Conservation (phyloP, 2,888 invertebrate genomes). For the Azorinus chamasolen region DNA sequence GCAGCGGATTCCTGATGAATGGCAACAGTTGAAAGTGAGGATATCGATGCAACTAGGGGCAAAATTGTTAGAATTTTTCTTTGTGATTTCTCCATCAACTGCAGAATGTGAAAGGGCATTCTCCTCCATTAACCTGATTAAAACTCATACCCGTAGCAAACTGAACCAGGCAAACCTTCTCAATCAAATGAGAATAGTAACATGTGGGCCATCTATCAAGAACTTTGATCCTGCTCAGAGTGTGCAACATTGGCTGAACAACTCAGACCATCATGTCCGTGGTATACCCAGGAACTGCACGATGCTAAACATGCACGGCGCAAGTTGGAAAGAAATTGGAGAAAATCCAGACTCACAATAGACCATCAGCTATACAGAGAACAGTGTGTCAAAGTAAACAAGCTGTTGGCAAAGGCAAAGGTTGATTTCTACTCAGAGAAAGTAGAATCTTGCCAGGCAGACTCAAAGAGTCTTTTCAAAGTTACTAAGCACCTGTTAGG, state of each 20-base stretch:
- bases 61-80: background rate
- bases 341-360: no score
- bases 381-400: no score
- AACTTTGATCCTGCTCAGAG: conserved; percentile 4
- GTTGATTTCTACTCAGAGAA: no score
- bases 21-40: conserved; percentile 26
- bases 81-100: conserved; percentile 7
- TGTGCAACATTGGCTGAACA: conserved; percentile 5
- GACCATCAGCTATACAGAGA: no score
- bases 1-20: conserved; percentile 17
- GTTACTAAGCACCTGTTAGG: no score
- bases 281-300: no score
- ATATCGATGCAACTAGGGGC: background rate
- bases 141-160: conserved; percentile 2
- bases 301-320: no score
- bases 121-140: conserved; percentile 2
- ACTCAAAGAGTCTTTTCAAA: no score
- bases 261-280: no score
- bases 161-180: background rate
- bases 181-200: conserved; percentile 2
- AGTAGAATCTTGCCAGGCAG: no score
- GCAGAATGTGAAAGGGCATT: conserved; percentile 12
- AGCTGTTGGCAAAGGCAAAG: no score
- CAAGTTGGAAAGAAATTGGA: no score
- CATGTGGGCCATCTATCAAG: background rate